Percentiles rank a stretch among this genome's conserved stretches.
Evolutionary conservation across 1,140 invertebrate genomes (phyloP).

Genomic region (Drosophila elegans): DNA sequence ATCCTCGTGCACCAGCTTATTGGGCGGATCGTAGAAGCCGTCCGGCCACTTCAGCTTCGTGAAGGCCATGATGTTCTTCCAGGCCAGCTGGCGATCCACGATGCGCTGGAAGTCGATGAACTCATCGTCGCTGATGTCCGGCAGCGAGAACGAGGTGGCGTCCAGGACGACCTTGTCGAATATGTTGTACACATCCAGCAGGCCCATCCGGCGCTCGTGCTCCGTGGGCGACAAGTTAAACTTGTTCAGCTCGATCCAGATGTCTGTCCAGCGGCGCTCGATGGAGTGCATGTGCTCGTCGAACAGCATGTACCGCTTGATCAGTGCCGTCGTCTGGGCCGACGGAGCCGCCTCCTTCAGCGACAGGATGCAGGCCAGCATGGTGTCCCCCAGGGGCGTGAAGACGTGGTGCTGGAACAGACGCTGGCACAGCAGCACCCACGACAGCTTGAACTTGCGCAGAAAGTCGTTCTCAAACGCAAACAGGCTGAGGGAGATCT

Average conservation of each 20-base stretch:
- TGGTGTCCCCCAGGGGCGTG: slow-evolving; percentile 72
- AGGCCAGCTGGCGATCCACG: slow-evolving; percentile 78
- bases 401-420: slow-evolving; percentile 84
- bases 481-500: slow-evolving; percentile 78
- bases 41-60: slow-evolving; percentile 81
- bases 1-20: slow-evolving; percentile 76
- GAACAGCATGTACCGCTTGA: slow-evolving; percentile 80
- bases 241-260: slow-evolving; percentile 80
- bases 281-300: slow-evolving; percentile 84
- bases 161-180: slow-evolving; percentile 82
- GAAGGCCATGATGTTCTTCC: slow-evolving; percentile 84
- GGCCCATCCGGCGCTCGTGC: slow-evolving; percentile 71
- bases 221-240: slow-evolving; percentile 81
- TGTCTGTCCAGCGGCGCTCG: slow-evolving; percentile 78
- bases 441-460: slow-evolving; percentile 80
- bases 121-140: slow-evolving; percentile 77
- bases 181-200: slow-evolving; percentile 81
- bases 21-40: slow-evolving; percentile 78
- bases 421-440: slow-evolving; percentile 82
- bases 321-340: slow-evolving; percentile 66
- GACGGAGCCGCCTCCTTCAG: slow-evolving; percentile 75
- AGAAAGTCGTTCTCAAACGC: slow-evolving; percentile 84
- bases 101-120: slow-evolving; percentile 80
- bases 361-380: slow-evolving; percentile 80
- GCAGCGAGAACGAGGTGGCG: slow-evolving; percentile 76